Evolutionary conservation across 2,113 vertebrate species (phyloP), one percentile per base, ranked within the genome.

Genomic region (Corythoichthys haematopterus): DNA sequence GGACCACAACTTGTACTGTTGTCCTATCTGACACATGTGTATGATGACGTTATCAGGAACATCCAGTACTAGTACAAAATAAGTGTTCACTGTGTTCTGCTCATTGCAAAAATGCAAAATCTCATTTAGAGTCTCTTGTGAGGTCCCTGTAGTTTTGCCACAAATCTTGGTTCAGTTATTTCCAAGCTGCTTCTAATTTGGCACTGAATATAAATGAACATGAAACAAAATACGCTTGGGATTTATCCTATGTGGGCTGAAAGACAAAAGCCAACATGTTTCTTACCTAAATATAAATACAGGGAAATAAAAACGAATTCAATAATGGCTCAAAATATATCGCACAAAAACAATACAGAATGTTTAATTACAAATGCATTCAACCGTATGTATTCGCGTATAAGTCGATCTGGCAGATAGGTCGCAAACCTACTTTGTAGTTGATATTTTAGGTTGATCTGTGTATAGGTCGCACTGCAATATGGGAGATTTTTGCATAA

Each of bases 111-210:
- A 4, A 48, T 16, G 48, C 48, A 51, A 52, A 20, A 53, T 53
- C 51, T 20, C 16, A 28, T 28, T n/a, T 11, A 3, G 10, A 9
- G 20, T 53, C 51, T 55, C 16, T 48, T 4, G 4, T 48, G 47
- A 48, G 13, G 13, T 48, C 47, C 15, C n/a, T 9, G 4, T 7
- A 33, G 20, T 33, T 55, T 28, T 11, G 58, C 38, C 58, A 60
- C 9, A 60, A 43, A 9, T 58, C 73, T 75, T 73, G 75, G 72
- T 72, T 83, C 71, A 60, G 74, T 82, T 88, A 70, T 78, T 56
- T 65, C 66, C 74, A 87, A 81, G 77, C 85, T 88, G 89, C 76
- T 88, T 88, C 80, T 80, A 71, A 87, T 91, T 88, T 85, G 70
- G 84, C 56, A 58, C 12, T 5, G 2, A 38, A 60, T 60, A n/a